phyloP scores from a whole-genome alignment of 1,140 invertebrate species.

The Drosophila sp. region DNA sequence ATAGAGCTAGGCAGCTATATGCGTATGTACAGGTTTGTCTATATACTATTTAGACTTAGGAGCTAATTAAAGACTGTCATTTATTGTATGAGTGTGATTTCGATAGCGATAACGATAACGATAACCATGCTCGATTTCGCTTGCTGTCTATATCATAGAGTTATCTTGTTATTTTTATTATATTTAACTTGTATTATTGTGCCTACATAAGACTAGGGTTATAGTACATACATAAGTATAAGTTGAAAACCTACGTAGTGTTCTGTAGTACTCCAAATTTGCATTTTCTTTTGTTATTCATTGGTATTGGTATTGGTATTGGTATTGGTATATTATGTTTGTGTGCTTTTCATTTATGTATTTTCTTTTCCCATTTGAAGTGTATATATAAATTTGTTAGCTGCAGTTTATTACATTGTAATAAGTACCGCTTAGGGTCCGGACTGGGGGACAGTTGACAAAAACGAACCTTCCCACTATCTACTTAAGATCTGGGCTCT shows the following conservation, averaged over 20 bases:
- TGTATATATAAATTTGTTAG: conserved; percentile 33
- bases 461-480: conserved; percentile 41
- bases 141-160: not conserved
- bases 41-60: conserved; percentile 50
- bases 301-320: no score
- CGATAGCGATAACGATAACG: conserved; percentile 3
- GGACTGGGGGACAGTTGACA: conserved; percentile 32
- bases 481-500: conserved; percentile 36
- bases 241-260: conserved; percentile 69
- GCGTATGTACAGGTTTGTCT: conserved; percentile 49
- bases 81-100: conserved; percentile 55
- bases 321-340: no score
- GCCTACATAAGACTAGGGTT: conserved; percentile 66
- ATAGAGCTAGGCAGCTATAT: conserved; percentile 54
- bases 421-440: conserved; percentile 48
- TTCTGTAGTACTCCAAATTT: conserved; percentile 39
- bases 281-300: not conserved
- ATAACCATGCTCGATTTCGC: conserved; percentile 16
- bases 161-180: not conserved
- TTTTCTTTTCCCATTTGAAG: conserved; percentile 7
- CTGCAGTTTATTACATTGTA: conserved; percentile 65
- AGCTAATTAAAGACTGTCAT: conserved; percentile 64
- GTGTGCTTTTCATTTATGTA: no score
- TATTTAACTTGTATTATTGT: conserved; percentile 58
- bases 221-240: conserved; percentile 60